phyloP scores from a whole-genome alignment of 2,888 invertebrate genomes.

The Campoplex capitator region DNA sequence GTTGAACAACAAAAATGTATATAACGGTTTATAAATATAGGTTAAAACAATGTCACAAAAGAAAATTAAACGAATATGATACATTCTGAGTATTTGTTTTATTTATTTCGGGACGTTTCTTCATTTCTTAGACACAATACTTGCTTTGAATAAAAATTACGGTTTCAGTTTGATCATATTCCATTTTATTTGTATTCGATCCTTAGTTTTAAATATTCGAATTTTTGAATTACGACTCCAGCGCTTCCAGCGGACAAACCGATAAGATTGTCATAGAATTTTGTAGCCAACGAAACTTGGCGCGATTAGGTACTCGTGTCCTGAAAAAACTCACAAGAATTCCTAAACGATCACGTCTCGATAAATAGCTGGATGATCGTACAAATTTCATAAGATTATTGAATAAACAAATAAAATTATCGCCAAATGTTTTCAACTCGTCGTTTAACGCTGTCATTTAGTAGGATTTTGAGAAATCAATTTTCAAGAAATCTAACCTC shows the following conservation, averaged over 20 bases:
- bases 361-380: slow-evolving; percentile 4
- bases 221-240: neutral
- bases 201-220: neutral
- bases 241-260: slow-evolving; percentile 8
- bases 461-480: slow-evolving; percentile 54
- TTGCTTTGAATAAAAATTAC: neutral
- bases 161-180: neutral
- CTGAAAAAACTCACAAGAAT: neutral
- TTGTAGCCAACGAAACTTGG: neutral
- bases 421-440: slow-evolving; percentile 65
- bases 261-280: neutral
- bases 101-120: neutral
- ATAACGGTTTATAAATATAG: slow-evolving; percentile 58
- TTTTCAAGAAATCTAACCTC: slow-evolving; percentile 63
- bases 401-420: neutral
- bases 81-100: neutral
- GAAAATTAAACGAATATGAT: neutral
- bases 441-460: slow-evolving; percentile 60
- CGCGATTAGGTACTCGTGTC: neutral
- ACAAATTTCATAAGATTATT: slow-evolving; percentile 12
- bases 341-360: neutral
- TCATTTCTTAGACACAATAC: neutral
- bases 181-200: neutral
- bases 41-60: slow-evolving; percentile 10
- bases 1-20: slow-evolving; percentile 59